Base-by-base conservation (phyloP, 2,113 vertebrate species). In the Oxyura jamaicensis region DNA sequence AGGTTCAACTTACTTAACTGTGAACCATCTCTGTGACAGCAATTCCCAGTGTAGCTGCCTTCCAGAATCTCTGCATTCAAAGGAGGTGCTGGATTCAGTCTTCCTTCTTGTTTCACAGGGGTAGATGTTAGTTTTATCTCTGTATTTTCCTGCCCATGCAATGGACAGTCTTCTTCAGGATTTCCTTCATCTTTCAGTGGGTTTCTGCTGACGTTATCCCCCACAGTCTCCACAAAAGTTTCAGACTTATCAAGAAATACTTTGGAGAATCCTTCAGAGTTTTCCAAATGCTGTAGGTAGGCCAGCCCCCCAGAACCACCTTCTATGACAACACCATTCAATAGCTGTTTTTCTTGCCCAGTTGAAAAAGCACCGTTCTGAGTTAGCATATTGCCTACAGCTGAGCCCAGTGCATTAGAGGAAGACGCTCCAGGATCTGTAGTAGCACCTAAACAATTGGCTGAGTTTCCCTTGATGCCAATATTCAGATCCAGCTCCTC, bases 21-120 rank as follows among this genome's bases (percentile, higher is more conserved):
- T 1, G 98, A 98, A 86, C 99, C 99, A 15, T 99, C 98, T 86
- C 98, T 98, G 96, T 99, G 99, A 96, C 98, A 98, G 86, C 98
- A 99, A 48, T 97, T 98, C 52, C 98, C 98, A 6, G 56, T 22
- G 66, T 98, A 99, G 91, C 52, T 96, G 42, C 99, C 99, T 92
- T 99, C 99, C 86, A 93, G 79, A 66, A 98, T 98, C 79, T 93
- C 62, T 11, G 14, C 35, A 39, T 58, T 28, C 48, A 36, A 6
- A 67, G 94, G 6, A 36, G 50, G 55, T 67, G 91, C 35, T 13
- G 74, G 62, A 1, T n/a, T 59, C 11, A 28, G 44, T 6, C 25
- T 23, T 60, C 48, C 56, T 48, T 82, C 90, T 56, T 28, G 6
- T 82, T 94, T 95, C 79, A 99, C 98, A 0, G 98, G 99, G 4